Percentiles rank a stretch among this genome's conserved stretches.
Conservation (phyloP, 2,113 vertebrate species). For the Rhombomys opimus region DNA sequence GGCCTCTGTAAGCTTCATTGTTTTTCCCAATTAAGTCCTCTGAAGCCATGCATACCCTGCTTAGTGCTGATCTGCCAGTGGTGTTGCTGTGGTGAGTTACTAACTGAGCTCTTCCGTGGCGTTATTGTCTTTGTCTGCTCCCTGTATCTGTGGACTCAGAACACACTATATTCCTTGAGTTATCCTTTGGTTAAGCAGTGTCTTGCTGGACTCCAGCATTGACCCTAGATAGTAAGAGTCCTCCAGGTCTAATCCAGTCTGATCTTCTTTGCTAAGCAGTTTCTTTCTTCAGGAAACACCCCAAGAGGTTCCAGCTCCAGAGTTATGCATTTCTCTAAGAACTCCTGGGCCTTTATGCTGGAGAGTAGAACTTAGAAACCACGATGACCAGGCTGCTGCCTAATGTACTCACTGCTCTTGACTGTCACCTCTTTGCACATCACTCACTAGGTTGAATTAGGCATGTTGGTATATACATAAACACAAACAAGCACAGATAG, state of each 20-base stretch:
- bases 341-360: background rate
- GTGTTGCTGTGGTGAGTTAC: background rate
- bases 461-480: background rate
- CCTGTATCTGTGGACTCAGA: background rate
- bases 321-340: background rate
- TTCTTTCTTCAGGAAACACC: background rate
- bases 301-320: background rate
- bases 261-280: background rate
- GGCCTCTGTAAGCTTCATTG: background rate
- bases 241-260: background rate
- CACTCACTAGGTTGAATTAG: background rate
- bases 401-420: background rate
- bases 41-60: background rate
- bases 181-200: background rate
- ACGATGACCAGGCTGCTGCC: background rate
- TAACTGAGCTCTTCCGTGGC: background rate
- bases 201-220: background rate
- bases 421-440: background rate
- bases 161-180: background rate
- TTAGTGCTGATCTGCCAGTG: background rate
- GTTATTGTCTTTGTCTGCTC: background rate
- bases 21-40: background rate
- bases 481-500: background rate
- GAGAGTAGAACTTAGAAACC: background rate
- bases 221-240: background rate